Evolutionary conservation across 2,113 vertebrate species (phyloP).

Genomic region (Onychostoma macrolepis): DNA sequence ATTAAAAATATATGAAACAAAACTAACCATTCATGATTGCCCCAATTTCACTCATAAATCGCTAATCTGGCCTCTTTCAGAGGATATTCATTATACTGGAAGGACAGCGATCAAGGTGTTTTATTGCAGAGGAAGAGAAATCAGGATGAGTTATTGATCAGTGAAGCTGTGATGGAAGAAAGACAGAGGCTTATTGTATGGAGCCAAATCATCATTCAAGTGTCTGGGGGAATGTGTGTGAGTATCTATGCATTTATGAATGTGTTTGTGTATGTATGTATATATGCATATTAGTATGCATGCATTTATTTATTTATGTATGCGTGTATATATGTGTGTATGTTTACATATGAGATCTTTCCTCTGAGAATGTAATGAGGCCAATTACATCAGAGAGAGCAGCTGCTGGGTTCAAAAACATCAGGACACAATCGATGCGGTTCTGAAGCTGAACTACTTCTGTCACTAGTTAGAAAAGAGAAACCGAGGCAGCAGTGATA

Average conservation of each 20-base stretch:
- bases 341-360: too few relatives aligned
- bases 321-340: not conserved
- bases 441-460: not conserved
- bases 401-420: not conserved
- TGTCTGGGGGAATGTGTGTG: not conserved
- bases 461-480: not conserved
- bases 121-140: not conserved
- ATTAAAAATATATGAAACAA: not conserved
- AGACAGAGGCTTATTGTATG: not conserved
- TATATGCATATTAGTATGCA: not conserved
- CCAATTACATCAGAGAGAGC: too few relatives aligned
- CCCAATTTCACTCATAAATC: not conserved
- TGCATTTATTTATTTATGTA: not conserved
- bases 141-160: constrained; percentile 6
- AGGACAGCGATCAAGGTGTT: not conserved
- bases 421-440: not conserved
- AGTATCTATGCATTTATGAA: too few relatives aligned
- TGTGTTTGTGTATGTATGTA: not conserved
- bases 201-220: not conserved
- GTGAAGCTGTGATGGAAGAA: not conserved
- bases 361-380: too few relatives aligned
- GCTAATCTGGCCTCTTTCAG: not conserved
- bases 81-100: not conserved
- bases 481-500: not conserved
- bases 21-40: not conserved